Evolutionary conservation across 2,888 invertebrate species (phyloP).

Genomic region (Volucella bombylans): DNA sequence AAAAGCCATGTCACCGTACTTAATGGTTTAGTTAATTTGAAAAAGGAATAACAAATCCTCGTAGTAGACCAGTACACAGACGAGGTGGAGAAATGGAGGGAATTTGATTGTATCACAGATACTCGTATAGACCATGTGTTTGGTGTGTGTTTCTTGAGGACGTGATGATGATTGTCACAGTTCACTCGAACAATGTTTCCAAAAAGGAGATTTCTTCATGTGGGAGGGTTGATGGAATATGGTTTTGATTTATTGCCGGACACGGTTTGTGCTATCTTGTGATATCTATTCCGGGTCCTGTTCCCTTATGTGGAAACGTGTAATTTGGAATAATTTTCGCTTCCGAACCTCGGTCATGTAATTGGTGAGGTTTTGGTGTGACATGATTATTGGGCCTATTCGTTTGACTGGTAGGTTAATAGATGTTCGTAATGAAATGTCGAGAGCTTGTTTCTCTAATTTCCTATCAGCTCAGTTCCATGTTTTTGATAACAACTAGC

Average conservation of each 20-base stretch:
- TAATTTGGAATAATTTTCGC: constrained; percentile 60
- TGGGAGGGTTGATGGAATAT: constrained; percentile 60
- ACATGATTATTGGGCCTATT: constrained; percentile 51
- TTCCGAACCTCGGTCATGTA: constrained; percentile 51
- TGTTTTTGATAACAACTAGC: too few species aligned
- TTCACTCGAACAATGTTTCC: constrained; percentile 8
- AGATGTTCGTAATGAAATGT: constrained; percentile 24
- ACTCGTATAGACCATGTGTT: neutral
- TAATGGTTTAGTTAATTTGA: constrained; percentile 71
- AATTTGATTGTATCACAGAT: neutral
- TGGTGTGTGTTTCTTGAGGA: constrained; percentile 38
- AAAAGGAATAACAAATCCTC: constrained; percentile 43
- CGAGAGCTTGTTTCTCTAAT: constrained; percentile 30
- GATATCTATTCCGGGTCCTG: constrained; percentile 18
- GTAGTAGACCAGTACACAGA: constrained; percentile 4
- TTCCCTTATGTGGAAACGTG: constrained; percentile 42
- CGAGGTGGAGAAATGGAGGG: constrained; percentile 4
- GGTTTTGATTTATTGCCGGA: constrained; percentile 67
- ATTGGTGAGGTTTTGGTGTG: constrained; percentile 50
- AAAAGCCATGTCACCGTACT: constrained; percentile 71
- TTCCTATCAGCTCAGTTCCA: too few species aligned
- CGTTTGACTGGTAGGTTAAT: neutral
- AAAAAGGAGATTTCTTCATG: constrained; percentile 5
- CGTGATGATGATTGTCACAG: constrained; percentile 59
- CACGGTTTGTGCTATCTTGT: constrained; percentile 31